phyloP scores from a whole-genome alignment of 2,113 vertebrate genomes.

The Mustelus asterias region DNA sequence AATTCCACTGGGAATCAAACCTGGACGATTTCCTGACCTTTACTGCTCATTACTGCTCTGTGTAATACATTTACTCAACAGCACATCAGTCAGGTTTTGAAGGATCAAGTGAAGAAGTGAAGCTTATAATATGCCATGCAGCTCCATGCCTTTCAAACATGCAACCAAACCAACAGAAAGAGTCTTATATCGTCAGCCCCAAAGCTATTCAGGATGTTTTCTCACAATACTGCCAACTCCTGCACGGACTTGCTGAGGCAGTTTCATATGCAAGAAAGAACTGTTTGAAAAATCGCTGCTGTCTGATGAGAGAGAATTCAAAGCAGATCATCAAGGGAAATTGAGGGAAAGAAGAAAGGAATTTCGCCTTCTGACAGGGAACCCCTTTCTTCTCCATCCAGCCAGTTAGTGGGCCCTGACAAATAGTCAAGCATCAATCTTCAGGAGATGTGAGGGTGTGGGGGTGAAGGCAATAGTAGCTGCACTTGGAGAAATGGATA shows the following conservation, averaged over 20 bases:
- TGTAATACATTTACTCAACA: neutral
- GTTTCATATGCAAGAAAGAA: neutral
- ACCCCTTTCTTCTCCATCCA: neutral
- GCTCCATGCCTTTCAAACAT: neutral
- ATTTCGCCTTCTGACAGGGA: neutral
- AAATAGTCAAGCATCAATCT: neutral
- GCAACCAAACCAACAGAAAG: neutral
- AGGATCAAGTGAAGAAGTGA: neutral
- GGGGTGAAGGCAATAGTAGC: neutral
- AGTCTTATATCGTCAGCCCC: neutral
- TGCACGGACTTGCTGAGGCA: neutral
- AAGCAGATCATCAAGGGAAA: slow-evolving; percentile 22
- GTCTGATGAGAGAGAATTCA: slow-evolving; percentile 19
- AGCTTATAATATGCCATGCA: neutral
- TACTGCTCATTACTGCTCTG: neutral
- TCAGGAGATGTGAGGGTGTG: neutral
- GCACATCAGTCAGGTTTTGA: neutral
- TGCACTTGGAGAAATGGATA: neutral
- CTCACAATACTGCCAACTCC: neutral
- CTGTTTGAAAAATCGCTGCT: neutral
- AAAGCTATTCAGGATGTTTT: slow-evolving; percentile 15
- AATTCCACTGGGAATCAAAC: slow-evolving; percentile 1
- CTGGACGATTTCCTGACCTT: neutral
- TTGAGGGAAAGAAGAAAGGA: slow-evolving; percentile 17
- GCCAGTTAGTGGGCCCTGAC: neutral